Base-by-base conservation (phyloP, 2,113 vertebrate genomes). In the Sclerurus mexicanus region DNA sequence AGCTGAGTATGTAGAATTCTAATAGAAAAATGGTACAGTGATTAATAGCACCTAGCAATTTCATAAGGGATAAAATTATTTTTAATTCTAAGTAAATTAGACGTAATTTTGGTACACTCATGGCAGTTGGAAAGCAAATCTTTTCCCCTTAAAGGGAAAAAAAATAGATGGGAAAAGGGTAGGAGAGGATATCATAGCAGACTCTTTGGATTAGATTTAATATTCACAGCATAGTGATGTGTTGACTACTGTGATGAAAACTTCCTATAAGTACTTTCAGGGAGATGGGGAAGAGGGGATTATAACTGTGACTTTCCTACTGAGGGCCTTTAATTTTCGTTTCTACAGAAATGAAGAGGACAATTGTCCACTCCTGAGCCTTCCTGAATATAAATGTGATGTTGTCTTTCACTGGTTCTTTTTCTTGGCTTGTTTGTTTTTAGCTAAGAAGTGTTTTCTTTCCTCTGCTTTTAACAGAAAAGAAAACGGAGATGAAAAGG, bases 261-360 rank as follows among this genome's bases (percentile, higher is more conserved):
- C 25, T 89, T 94, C 53, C 28, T 81, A 3, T 91, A 52, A 17
- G 30, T 89, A 52, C 35, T 17, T 92, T 75, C n/a, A 85, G 66
- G n/a, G 62, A 73, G 33, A 64, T 62, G 66, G 46, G 9, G 33
- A 66, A 64, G 33, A 71, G 30, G 21, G 60, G 37, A 73, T 89
- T 94, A 85, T 71, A 80, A 44, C 75, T 91, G 74, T 93, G 87
- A 88, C 87, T 91, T 96, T 62, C 78, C 82, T 82, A 49, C 72
- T 90, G 81, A 37, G 71, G 93, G 78, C 60, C 75, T 96, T 96
- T 87, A 63, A 75, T 91, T 89, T 89, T 89, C 58, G 12, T 91
- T 89, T 76, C 37, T 93, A 39, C 63, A 87, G 89, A 85, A 95
- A 72, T 87, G 28, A 94, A 89, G 89, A 79, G 87, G 67, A 91